Percentiles rank a stretch among this genome's conserved stretches.
These are phyloP conservation scores for Deilephila elpenor DNA, from an alignment of 2,888 invertebrate genomes.

Conservation along the genomic window DNA sequence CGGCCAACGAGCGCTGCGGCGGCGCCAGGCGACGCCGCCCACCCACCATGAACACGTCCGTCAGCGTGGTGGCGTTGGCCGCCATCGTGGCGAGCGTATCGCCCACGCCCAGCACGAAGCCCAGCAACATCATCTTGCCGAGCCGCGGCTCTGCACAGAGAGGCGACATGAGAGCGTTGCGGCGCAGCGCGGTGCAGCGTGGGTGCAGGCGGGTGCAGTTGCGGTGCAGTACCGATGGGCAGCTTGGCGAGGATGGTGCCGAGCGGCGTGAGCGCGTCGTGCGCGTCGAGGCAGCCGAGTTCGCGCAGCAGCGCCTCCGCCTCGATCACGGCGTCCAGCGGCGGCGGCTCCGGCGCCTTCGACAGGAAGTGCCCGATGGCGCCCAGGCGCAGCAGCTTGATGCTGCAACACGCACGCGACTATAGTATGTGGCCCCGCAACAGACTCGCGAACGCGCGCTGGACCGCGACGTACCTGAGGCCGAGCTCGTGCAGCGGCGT, in stretches of 20 bases:
- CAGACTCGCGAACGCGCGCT: neutral
- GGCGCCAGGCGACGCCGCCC: constrained; percentile 90
- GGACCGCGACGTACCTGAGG: constrained; percentile 82
- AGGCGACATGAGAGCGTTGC: neutral
- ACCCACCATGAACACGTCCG: constrained; percentile 95
- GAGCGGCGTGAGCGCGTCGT: constrained; percentile 95
- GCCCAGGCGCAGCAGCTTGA: constrained; percentile 93
- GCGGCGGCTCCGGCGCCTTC: constrained; percentile 98
- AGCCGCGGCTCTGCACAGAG: constrained; percentile 90
- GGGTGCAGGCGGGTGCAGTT: too few species aligned
- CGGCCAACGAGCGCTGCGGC: constrained; percentile 94
- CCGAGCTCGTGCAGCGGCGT: constrained; percentile 98
- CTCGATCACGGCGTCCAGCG: constrained; percentile 98
- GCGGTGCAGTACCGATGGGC: constrained; percentile 86
- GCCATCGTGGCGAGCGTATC: constrained; percentile 97
- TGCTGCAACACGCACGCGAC: constrained; percentile 52
- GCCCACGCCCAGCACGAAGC: constrained; percentile 95
- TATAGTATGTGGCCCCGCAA: neutral
- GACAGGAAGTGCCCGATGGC: constrained; percentile 97
- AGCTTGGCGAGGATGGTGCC: constrained; percentile 96
- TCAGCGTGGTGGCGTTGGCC: constrained; percentile 97
- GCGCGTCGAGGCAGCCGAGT: constrained; percentile 94
- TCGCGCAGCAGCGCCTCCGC: constrained; percentile 94
- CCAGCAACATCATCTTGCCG: constrained; percentile 98
- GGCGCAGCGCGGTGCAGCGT: too few species aligned